These are phyloP conservation scores for Oscheius sp. DNA, from an alignment of 2,888 invertebrate species.

Conservation along the genomic window DNA sequence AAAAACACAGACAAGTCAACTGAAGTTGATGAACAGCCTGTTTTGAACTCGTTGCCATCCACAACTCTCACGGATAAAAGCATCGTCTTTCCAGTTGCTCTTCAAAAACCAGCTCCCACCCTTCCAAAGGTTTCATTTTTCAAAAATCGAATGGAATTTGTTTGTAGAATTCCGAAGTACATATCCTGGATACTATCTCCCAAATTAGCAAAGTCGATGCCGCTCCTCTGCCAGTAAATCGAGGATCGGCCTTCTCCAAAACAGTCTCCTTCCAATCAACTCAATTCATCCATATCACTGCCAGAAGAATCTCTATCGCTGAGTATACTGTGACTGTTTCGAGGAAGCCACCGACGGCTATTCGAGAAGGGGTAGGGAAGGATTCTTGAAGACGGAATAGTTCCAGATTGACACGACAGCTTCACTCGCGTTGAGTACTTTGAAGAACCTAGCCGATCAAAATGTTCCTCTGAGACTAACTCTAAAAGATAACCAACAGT, in stretches of 20 bases:
- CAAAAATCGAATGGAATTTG: not conserved
- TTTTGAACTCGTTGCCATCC: not conserved
- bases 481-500: constrained; percentile 25
- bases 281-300: constrained; percentile 36
- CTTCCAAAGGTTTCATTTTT: not conserved
- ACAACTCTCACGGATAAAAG: not conserved
- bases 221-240: constrained; percentile 22
- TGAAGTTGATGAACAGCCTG: not conserved
- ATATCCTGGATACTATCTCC: constrained; percentile 2
- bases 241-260: constrained; percentile 36
- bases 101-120: not conserved
- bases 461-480: constrained; percentile 1
- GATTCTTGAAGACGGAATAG: not conserved
- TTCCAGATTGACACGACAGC: constrained; percentile 29
- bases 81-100: not conserved
- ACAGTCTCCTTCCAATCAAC: not conserved
- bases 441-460: constrained; percentile 14
- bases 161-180: not conserved
- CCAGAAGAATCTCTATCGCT: constrained; percentile 32
- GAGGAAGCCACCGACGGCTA: constrained; percentile 28
- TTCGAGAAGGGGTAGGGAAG: constrained; percentile 35
- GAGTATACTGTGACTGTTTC: constrained; percentile 41
- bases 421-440: not conserved
- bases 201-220: constrained; percentile 24
- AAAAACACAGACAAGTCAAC: not conserved